Evolutionary conservation across 2,113 vertebrate species (phyloP), one percentile per base, ranked within the genome.

Genomic region (Rhabdomys dilectus): DNA sequence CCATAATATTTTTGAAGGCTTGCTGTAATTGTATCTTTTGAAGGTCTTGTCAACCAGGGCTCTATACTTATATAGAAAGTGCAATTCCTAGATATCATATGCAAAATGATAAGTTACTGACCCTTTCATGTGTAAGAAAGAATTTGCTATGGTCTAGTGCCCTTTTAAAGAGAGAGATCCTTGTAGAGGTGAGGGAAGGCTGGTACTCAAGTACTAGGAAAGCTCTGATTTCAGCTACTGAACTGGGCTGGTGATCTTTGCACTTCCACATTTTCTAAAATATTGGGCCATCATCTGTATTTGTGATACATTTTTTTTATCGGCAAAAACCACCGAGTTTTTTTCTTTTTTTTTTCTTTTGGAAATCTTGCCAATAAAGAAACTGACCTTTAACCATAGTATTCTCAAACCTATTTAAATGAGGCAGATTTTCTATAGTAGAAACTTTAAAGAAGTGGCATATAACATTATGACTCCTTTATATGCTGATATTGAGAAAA

Each of bases 351-450:
- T 51, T 94, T 88, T 45, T 86, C 29, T 91, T 96, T 89, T 93
- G 60, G 78, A 91, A 93, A 82, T 12, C 73, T 91, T 89, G n/a
- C 91, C 92, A 77, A 45, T 91, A 86, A 96, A 72, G 77, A 86
- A 91, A 86, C 48, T 64, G 45, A 77, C 60, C 78, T 95, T 95
- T 89, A 89, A 82, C 81, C n/a, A 60, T 70, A 82, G 60, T 64
- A 58, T 93, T 77, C 73, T 94, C 80, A 95, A 66, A 94, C 29
- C 53, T 62, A 76, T 91, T 91, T 87, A 89, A 94, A 76, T 16
- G 42, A 93, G 86, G 73, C 29, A 88, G 4, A 0, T 90, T 96
- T 96, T 91, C 58, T 64, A 77, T 76, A 75, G 72, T 53, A 21
- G n/a, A 81, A 84, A 80, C 6, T 87, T 60, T 36, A 26, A 15